Evolutionary conservation across 1,140 invertebrate genomes (phyloP), one percentile per base, ranked within the genome.

Genomic region (Psix sp.): DNA sequence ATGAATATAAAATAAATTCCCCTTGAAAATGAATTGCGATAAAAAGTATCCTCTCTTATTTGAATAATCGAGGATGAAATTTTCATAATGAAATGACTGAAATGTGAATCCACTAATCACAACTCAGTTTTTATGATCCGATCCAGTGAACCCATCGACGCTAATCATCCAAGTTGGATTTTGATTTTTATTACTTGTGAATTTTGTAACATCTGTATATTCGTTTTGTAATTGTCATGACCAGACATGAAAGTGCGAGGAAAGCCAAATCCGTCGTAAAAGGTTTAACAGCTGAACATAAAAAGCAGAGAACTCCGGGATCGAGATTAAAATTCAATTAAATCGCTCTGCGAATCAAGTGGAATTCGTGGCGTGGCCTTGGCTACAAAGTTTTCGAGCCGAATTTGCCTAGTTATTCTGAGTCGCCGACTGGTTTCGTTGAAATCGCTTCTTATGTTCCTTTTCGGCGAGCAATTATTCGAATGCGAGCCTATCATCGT

Each of bases 391-490:
- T 56, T 18, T 51, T 36, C 11, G 11, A 29, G 38, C 46, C 48
- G 48, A 75, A 52, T 66, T 75, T 31, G 65, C 48, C 72, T 75
- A 67, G 42, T 68, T 74, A 46, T 65, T 48, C 52, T 48, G 43
- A 49, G 43, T 39, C 51, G 60, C 57, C 38, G 57, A 51, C 36
- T 57, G 33, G 38, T 67, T 71, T 48, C 21, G 66, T 66, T 70
- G 21, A 75, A 66, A 54, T 70, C 52, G 39, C 51, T 62, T 67
- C 60, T 66, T 68, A 63, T 76, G 10, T 72, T 73, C 71, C 68
- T 56, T 67, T 68, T 68, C 67, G 74, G 57, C 17, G 63, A 63
- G 56, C 74, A 67, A 76, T 76, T 76, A 76, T 76, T 72, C 54
- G 66, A 76, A 76, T 67, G 45, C 56, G 66, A 63, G 48, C 52